Base-by-base conservation (phyloP, 2,888 invertebrate species). In the Stenurella melanura region DNA sequence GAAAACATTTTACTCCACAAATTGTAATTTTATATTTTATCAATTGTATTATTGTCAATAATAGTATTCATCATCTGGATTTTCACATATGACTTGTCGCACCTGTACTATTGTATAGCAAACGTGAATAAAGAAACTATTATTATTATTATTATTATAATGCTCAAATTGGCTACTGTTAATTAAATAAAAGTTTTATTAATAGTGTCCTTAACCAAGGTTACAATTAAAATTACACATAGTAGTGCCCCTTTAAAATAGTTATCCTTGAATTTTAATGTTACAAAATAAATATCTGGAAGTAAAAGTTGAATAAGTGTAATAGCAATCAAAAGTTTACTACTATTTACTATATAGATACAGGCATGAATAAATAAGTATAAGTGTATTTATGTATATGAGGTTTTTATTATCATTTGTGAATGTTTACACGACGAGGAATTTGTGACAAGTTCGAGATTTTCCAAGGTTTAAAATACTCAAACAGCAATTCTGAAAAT, bases 201-300 rank as follows among this genome's bases (percentile, higher is more conserved):
- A 50, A 12, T 6, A n/a, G n/a, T 54, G 19, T 54, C 21, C 67
- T 12, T n/a, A 12, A 26, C 26, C 67, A 67, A 67, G 67, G 54
- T 67, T 54, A 56, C 17, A 54, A 18, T 67, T 67, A 56, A 54
- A 66, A 67, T 67, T 67, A 11, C 67, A 30, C 54, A 26, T 19
- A 12, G 54, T 69, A 19, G 69, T 34, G 58, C 57, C 21, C n/a
- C 26, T 61, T 61, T 61, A 15, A 61, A 61, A 61, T n/a, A 34
- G 19, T 58, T 67, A 69, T 69, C 69, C 69, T 69, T 69, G 69
- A 58, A 69, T 69, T 57, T 69, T 69, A 57, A 69, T 69, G 26
- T 67, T 54, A 50, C 67, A 56, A 67, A 67, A 67, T 67, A 67
- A 26, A 67, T 67, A 67, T 67, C 67, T 54, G 67, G 26, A 54